Evolutionary conservation across 2,797 vertebrate genomes (phyloP).

Genomic region (Numenius phaeopus): DNA sequence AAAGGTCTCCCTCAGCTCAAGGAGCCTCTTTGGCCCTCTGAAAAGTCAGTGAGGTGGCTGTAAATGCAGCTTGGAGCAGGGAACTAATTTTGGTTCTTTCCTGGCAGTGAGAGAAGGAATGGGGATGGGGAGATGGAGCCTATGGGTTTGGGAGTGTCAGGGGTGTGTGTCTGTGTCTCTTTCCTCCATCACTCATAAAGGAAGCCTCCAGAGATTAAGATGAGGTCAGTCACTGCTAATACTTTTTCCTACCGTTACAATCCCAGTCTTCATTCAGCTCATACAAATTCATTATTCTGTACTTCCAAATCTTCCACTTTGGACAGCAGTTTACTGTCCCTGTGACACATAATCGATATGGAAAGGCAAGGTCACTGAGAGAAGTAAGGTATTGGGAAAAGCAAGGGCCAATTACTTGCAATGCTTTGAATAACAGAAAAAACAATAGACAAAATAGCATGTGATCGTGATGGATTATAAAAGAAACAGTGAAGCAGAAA

Average conservation of each 20-base stretch:
- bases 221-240: background rate
- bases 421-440: background rate
- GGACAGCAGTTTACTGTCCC: background rate
- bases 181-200: background rate
- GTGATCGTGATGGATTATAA: background rate
- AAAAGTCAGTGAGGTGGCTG: background rate
- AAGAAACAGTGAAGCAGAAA: background rate
- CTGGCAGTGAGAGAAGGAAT: background rate
- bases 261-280: background rate
- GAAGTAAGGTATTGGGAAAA: background rate
- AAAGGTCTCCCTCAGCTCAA: background rate
- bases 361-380: background rate
- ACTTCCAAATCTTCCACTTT: background rate
- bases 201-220: background rate
- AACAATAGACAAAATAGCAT: background rate
- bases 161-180: fast-evolving
- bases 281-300: background rate
- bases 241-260: background rate
- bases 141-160: background rate
- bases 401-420: background rate
- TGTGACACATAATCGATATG: background rate
- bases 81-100: background rate
- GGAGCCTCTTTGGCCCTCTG: background rate
- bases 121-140: background rate
- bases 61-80: background rate